Evolutionary conservation across 2,888 invertebrate genomes (phyloP), one percentile per base, ranked within the genome.

Genomic region (Stegana nigrithorax): DNA sequence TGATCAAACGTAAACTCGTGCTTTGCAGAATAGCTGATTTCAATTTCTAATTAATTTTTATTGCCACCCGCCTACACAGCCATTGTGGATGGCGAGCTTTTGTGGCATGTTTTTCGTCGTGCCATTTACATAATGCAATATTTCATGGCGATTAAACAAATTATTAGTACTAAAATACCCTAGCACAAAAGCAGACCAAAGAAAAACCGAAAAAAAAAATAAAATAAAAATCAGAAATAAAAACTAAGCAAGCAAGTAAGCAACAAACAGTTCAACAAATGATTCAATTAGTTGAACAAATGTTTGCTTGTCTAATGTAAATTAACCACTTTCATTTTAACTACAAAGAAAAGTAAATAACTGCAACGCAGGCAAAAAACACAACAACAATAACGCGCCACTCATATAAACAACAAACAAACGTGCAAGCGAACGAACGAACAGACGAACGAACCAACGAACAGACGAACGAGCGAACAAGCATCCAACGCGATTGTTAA

Each of bases 401-500:
- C n/a, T n/a, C n/a, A n/a, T n/a, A n/a, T n/a, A 10, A 8, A 5
- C 39, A n/a, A 17, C 39, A 17, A 17, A 39, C 39, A 4, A 14
- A 29, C 29, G 10, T n/a, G 17, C 21, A 17, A 21, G 23, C 23
- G 12, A n/a, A 8, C 23, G 45, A 12, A 45, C 21, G n/a, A 21
- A 23, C 47, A 23, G 25, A 8, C 25, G 25, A 23, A 23, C 23
- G 5, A 39, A 39, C 17, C 39, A 39, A 39, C 17, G 39, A 39
- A 14, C 50, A 21, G 21, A 6, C 42, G 8, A 17, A 19, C 45
- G n/a, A n/a, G n/a, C n/a, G n/a, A 6, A 47, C 19, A 19, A 17
- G 36, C 60, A 60, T 39, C 55, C 47, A 36, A 60, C 12, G 21
- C 12, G 23, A 27, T 47, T 67, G 64, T 67, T 58, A 59, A 57